Evolutionary conservation across 1,140 invertebrate genomes (phyloP).

Genomic region (Drosophila punjabiensis): DNA sequence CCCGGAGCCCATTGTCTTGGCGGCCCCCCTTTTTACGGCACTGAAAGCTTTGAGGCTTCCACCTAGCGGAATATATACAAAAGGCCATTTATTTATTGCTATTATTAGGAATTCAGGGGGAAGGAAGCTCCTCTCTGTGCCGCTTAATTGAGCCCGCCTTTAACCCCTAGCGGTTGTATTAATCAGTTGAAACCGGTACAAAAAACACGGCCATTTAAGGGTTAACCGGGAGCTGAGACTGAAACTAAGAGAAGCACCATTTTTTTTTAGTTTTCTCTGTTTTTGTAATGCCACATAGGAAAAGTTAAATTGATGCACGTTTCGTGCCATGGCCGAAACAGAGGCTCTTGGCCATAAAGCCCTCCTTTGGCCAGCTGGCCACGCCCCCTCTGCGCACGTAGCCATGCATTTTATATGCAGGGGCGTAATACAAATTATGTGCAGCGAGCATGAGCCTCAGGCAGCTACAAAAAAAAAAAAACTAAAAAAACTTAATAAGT

Average conservation of each 20-base stretch:
- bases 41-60: conserved; percentile 10
- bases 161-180: conserved; percentile 26
- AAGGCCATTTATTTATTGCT: conserved; percentile 76
- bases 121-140: conserved; percentile 9
- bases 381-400: conserved; percentile 63
- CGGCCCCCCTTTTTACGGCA: conserved; percentile 51
- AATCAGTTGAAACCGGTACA: conserved; percentile 21
- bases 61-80: conserved; percentile 39
- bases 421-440: conserved; percentile 75
- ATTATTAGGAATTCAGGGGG: conserved; percentile 70
- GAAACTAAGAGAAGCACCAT: conserved; percentile 14
- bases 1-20: conserved; percentile 61
- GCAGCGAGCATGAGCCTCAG: conserved; percentile 47
- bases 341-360: conserved; percentile 58
- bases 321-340: conserved; percentile 40
- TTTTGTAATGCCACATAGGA: conserved; percentile 37
- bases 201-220: conserved; percentile 36
- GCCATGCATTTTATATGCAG: conserved; percentile 76
- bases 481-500: background rate
- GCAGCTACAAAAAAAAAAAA: background rate
- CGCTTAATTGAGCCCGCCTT: conserved; percentile 30
- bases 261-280: conserved; percentile 5
- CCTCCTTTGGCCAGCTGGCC: conserved; percentile 54
- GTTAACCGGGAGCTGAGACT: conserved; percentile 29
- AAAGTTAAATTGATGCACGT: conserved; percentile 73